Base-by-base conservation (phyloP, 2,113 vertebrate genomes). In the Megaceryle torquata region DNA sequence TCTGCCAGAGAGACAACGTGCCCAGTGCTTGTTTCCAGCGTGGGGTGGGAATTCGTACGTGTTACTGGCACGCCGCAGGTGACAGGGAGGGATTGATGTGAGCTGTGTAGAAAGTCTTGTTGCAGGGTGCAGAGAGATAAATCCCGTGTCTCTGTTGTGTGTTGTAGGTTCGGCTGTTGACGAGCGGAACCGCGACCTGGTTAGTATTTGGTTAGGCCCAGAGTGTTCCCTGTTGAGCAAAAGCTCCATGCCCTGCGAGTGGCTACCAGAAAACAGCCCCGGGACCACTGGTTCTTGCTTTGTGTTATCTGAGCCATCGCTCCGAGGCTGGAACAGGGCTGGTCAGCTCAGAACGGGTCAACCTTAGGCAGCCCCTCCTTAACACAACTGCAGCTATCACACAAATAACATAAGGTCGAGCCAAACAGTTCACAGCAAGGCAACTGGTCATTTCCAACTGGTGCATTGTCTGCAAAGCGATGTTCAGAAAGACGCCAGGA, bases 41-140 rank as follows among this genome's bases (percentile, higher is more conserved):
- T 3, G 41, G 4, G 44, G 15, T 0, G 0, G 43, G 57, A 56
- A 29, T 61, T 68, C 0, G 0, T 21, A 4, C 1, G 2, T 11
- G 35, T 24, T 0, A 2, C 31, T 0, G 3, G 8, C 2, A 3
- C 5, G 3, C 28, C 16, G 3, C 0, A 1, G 29, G 48, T 0
- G 8, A 37, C 6, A 9, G 53, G 65, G 33, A 10, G 10, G 35
- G 33, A 33, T 2, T 29, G 25, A 4, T 0, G 0, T 64, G 50
- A 54, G 22, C 31, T 48, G 10, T 2, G 14, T 14, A 1, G 1
- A 1, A 15, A 0, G 0, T 31, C 41, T 67, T 2, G 0, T 16
- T 3, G 13, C 10, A 37, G 41, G 31, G 15, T 1, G 3, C 3
- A 2, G 9, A 11, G 43, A 83, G 16, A 43, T 88, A 11, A 93